phyloP scores from a whole-genome alignment of 2,797 vertebrate species.

The Bryconaethiops microstoma region DNA sequence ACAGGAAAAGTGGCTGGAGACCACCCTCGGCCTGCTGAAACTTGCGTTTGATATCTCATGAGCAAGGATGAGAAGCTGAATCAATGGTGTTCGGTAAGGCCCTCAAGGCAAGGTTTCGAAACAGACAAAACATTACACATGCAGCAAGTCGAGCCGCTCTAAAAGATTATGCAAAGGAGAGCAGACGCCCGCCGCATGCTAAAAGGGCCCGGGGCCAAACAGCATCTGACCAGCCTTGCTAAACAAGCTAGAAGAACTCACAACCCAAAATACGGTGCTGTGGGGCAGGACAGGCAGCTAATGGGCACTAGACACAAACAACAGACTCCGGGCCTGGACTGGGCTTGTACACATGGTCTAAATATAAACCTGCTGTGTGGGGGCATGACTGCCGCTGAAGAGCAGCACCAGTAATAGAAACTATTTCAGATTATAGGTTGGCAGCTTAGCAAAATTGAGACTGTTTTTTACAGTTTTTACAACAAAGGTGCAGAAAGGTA shows the following conservation, averaged over 20 bases:
- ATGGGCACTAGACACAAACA: constrained; percentile 44
- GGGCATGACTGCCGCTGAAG: background rate
- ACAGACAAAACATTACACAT: constrained; percentile 50
- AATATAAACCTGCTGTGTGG: background rate
- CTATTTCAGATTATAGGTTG: background rate
- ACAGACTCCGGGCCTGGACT: background rate
- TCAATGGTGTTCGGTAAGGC: constrained; percentile 56
- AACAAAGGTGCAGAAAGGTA: background rate
- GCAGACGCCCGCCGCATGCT: constrained; percentile 16
- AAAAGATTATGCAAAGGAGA: constrained; percentile 56
- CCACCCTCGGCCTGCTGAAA: constrained; percentile 31
- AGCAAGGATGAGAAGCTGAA: constrained; percentile 55
- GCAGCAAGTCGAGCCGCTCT: constrained; percentile 35
- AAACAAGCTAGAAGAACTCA: background rate
- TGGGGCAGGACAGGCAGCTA: constrained; percentile 16
- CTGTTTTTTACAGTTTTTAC: background rate
- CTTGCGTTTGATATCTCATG: constrained; percentile 46
- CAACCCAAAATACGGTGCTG: too few relatives aligned
- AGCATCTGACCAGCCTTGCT: constrained; percentile 22
- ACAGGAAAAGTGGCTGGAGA: constrained; percentile 18
- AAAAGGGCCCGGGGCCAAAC: constrained; percentile 32
- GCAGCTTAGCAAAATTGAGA: background rate
- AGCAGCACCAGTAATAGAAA: background rate
- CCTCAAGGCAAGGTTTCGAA: constrained; percentile 47
- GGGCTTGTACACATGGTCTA: constrained; percentile 4